Base-by-base conservation (phyloP, 2,888 invertebrate genomes). In the Lochmaea crataegi region DNA sequence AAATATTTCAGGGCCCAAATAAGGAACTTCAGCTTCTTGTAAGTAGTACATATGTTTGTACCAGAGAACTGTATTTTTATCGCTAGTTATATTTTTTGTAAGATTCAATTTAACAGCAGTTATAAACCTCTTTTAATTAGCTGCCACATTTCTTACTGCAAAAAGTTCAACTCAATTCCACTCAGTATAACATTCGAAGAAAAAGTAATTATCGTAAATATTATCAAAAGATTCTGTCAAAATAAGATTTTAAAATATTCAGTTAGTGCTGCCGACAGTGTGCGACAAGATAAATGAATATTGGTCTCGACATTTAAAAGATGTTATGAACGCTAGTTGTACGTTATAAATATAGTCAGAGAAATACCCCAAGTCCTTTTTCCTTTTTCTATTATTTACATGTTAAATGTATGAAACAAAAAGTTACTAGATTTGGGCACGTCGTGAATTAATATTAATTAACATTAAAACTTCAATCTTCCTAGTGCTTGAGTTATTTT, bases 101-200 rank as follows among this genome's bases (percentile, higher is more conserved):
- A 53, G 16, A 18, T 53, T 53, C 3, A 53, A 53, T 18, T n/a
- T 9, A 16, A 10, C 53, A 18, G 18, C 16, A 53, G 53, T 53
- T 18, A 53, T 53, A 53, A 53, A 53, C 53, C 53, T 18, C 16
- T 18, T 9, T 16, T 53, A 53, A 53, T 53, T 53, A 53, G 16
- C 53, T 53, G 53, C 53, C 53, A 53, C 53, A 53, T 53, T 53
- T 53, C 7, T 53, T 9, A 53, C 53, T 53, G 53, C 53, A 53
- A 53, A 53, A 53, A 10, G 53, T 53, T 18, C 7, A 53, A 18
- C 53, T 51, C n/a, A n/a, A 51, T 51, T 53, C 53, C 16, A 18
- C 18, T 18, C 18, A 18, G 53, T 53, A 16, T 9, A 53, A 53
- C 53, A 53, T 53, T 53, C 53, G 18, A 53, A 53, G 53, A 53